phyloP scores from a whole-genome alignment of 1,140 invertebrate genomes.

The Aplysia californica region DNA sequence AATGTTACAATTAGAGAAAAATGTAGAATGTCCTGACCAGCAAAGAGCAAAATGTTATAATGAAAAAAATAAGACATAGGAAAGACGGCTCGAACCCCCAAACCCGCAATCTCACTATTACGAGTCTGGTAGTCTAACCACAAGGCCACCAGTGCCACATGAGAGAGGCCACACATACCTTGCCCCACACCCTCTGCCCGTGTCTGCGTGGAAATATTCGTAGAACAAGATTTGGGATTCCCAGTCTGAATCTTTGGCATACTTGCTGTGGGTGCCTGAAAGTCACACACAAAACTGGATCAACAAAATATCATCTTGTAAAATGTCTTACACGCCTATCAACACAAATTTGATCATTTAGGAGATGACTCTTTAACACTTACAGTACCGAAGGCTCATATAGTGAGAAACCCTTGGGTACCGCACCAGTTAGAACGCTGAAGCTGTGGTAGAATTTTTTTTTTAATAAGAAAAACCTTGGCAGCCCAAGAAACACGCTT shows the following conservation, averaged over 20 bases:
- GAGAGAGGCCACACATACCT: conserved; percentile 38
- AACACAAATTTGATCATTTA: background rate
- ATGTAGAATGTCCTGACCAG: too few relatives aligned
- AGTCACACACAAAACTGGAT: background rate
- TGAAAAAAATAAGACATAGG: too few relatives aligned
- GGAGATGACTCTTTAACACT: too few relatives aligned
- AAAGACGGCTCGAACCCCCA: background rate
- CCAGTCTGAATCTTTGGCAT: conserved; percentile 45
- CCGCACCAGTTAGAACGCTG: background rate
- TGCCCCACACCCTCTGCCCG: conserved; percentile 65
- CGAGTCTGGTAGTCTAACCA: background rate
- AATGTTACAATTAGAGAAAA: too few relatives aligned
- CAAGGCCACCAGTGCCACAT: background rate
- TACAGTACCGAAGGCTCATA: background rate
- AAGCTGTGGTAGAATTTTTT: too few relatives aligned
- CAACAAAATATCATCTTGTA: background rate
- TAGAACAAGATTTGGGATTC: conserved; percentile 62
- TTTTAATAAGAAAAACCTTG: too few relatives aligned
- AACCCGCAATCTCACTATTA: background rate
- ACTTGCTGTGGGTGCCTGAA: conserved; percentile 3
- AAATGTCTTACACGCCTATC: background rate
- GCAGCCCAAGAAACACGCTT: too few relatives aligned
- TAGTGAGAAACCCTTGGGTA: background rate
- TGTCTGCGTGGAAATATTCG: conserved; percentile 67
- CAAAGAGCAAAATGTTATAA: too few relatives aligned